phyloP scores from a whole-genome alignment of 2,888 invertebrate genomes.

The Polymixis lichenea region DNA sequence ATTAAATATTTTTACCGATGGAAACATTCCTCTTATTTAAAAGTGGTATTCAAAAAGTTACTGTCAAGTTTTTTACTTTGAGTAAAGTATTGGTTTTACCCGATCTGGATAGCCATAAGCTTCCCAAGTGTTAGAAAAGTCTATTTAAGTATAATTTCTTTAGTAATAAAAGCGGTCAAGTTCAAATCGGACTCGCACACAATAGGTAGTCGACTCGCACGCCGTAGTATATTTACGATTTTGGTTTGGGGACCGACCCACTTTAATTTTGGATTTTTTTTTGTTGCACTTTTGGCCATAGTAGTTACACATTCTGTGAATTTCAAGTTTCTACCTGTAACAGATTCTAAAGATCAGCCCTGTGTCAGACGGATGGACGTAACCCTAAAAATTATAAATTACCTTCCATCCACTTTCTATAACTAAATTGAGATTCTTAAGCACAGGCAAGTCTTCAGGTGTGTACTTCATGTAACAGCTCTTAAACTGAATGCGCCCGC shows the following conservation, averaged over 20 bases:
- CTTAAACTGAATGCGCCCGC: constrained; percentile 92
- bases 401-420: constrained; percentile 94
- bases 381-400: no score
- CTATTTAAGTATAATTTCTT: neutral
- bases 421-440: constrained; percentile 93
- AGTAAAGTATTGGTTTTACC: neutral
- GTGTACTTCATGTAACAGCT: constrained; percentile 92
- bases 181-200: no score
- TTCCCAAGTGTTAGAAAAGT: neutral
- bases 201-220: neutral
- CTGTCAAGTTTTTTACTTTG: neutral
- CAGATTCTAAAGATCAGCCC: no score
- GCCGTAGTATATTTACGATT: no score
- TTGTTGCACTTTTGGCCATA: no score
- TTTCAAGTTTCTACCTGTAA: no score
- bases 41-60: neutral
- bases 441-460: constrained; percentile 92
- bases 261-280: no score
- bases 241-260: no score
- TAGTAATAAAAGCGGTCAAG: neutral
- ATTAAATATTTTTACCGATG: neutral
- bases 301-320: no score
- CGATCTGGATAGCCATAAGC: neutral
- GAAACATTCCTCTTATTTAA: neutral
- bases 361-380: no score